Evolutionary conservation across 2,797 vertebrate genomes (phyloP).

Genomic region (Melanotaenia parkinsoni): DNA sequence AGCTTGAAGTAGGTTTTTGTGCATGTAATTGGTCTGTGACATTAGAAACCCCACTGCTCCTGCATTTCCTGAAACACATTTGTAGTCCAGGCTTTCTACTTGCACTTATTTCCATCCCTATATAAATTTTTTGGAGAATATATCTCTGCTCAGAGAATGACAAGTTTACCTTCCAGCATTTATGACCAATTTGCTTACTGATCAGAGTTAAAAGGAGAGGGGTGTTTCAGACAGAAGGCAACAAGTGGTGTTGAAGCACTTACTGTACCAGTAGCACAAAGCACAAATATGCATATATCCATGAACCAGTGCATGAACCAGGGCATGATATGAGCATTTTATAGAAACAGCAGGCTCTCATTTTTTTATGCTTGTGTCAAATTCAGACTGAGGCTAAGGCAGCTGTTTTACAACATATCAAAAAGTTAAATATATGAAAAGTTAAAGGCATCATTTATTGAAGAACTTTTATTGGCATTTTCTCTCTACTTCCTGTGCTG

Average conservation of each 20-base stretch:
- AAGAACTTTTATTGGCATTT: background rate
- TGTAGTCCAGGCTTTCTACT: background rate
- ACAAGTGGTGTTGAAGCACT: too few relatives aligned
- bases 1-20: too few relatives aligned
- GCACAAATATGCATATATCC: background rate
- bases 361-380: background rate
- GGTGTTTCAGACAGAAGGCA: background rate
- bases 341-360: background rate
- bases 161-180: background rate
- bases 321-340: background rate
- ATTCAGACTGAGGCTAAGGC: background rate
- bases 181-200: background rate
- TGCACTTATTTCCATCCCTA: background rate
- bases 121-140: background rate
- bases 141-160: background rate
- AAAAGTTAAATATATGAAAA: background rate
- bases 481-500: background rate
- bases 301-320: background rate
- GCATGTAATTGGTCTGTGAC: too few relatives aligned
- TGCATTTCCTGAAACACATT: background rate
- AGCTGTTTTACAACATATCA: background rate
- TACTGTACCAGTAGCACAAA: too few relatives aligned
- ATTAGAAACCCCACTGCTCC: background rate
- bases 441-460: background rate
- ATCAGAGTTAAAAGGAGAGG: background rate